phyloP scores from a whole-genome alignment of 2,113 vertebrate genomes.

The Gallinago jamesoni region DNA sequence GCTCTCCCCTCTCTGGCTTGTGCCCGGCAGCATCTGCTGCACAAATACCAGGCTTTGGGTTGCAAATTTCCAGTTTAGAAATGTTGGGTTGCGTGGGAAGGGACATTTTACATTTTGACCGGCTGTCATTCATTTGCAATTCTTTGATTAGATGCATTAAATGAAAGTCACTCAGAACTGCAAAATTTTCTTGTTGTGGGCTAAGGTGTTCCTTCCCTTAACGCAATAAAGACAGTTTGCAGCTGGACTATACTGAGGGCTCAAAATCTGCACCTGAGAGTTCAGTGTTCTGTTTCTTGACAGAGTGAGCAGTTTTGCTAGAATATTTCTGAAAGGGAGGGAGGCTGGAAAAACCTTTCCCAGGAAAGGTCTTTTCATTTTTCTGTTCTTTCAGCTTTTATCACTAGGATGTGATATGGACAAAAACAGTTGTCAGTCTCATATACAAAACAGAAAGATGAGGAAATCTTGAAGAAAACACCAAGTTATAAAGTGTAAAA shows the following conservation, averaged over 20 bases:
- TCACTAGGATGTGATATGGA: rapidly evolving
- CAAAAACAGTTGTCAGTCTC: neutral
- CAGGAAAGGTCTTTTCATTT: neutral
- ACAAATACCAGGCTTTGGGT: rapidly evolving
- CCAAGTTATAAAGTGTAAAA: neutral
- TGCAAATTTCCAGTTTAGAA: neutral
- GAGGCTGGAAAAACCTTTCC: neutral
- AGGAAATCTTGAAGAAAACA: neutral
- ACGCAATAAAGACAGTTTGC: rapidly evolving
- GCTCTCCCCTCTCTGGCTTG: rapidly evolving
- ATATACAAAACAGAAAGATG: neutral
- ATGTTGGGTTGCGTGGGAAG: neutral
- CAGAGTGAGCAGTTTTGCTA: neutral
- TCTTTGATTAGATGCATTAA: neutral
- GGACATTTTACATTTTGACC: neutral
- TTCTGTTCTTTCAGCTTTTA: neutral
- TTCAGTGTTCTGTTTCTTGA: neutral
- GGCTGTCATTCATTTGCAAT: neutral
- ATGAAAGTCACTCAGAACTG: neutral
- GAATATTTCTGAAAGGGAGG: neutral
- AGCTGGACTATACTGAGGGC: neutral
- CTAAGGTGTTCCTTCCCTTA: neutral
- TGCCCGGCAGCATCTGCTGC: neutral
- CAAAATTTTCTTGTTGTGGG: neutral
- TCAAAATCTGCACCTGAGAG: neutral